phyloP scores from a whole-genome alignment of 2,888 invertebrate species.

The Argyresthia goedartella region DNA sequence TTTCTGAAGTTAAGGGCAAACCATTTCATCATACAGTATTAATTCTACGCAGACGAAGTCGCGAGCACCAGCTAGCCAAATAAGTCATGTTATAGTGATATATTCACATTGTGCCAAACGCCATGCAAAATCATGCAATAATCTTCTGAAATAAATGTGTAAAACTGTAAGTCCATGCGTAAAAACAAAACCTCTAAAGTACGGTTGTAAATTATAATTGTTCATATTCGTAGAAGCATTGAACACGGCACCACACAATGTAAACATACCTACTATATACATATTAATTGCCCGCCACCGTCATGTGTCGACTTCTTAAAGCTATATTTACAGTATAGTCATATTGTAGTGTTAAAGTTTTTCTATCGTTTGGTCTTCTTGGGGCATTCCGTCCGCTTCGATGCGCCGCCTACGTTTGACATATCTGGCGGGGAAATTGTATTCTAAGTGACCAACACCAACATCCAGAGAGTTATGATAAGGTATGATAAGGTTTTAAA shows the following conservation, averaged over 20 bases:
- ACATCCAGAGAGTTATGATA: neutral
- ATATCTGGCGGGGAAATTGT: slow-evolving; percentile 42
- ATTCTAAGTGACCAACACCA: slow-evolving; percentile 26
- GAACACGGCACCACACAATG: slow-evolving; percentile 31
- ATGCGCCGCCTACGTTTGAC: slow-evolving; percentile 40
- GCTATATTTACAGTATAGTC: slow-evolving; percentile 3
- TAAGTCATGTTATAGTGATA: neutral
- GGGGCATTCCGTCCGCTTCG: slow-evolving; percentile 50
- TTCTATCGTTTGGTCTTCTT: slow-evolving; percentile 36
- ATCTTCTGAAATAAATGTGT: neutral
- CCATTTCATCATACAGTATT: too few species aligned
- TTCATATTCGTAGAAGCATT: too few species aligned
- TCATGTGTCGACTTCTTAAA: neutral
- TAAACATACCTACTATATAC: slow-evolving; percentile 59
- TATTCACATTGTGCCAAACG: slow-evolving; percentile 50
- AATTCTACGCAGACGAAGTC: too few species aligned
- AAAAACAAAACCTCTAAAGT: slow-evolving; percentile 9
- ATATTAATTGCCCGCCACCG: slow-evolving; percentile 3
- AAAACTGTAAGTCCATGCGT: slow-evolving; percentile 12
- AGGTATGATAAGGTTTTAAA: neutral
- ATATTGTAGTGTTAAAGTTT: slow-evolving; percentile 30
- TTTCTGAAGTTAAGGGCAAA: too few species aligned
- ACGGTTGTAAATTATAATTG: too few species aligned
- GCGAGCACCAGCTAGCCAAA: too few species aligned
- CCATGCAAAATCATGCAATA: slow-evolving; percentile 24